Evolutionary conservation across 2,888 invertebrate genomes (phyloP).

Genomic region (Baronia brevicornis): DNA sequence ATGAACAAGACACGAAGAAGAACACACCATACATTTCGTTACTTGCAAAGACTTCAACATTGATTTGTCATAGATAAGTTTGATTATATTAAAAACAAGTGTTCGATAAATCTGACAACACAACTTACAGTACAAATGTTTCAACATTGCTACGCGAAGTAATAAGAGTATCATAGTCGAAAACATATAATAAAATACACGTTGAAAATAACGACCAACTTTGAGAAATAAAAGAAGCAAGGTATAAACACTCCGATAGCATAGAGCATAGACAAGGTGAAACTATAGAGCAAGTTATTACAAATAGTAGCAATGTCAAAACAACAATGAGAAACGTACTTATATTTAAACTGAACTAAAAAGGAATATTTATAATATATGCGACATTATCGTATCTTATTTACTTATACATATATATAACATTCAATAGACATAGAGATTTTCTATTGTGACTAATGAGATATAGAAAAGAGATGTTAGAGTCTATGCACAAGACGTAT

Average conservation of each 20-base stretch:
- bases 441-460: conserved; percentile 50
- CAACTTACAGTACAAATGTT: conserved; percentile 47
- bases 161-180: conserved; percentile 24
- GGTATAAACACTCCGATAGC: conserved; percentile 25
- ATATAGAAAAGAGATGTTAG: conserved; percentile 1
- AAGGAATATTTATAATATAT: conserved; percentile 54
- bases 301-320: conserved; percentile 68
- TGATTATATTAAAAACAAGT: not conserved
- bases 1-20: no score
- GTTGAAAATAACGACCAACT: conserved; percentile 45
- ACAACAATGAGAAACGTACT: conserved; percentile 40
- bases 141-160: conserved; percentile 64
- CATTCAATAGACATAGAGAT: conserved; percentile 70
- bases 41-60: conserved; percentile 2
- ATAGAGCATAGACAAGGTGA: conserved; percentile 28
- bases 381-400: conserved; percentile 53
- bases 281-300: conserved; percentile 18
- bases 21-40: no score
- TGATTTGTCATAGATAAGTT: not conserved
- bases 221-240: conserved; percentile 55
- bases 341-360: conserved; percentile 51
- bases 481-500: no score
- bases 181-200: conserved; percentile 32
- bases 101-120: conserved; percentile 49
- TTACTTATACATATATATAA: conserved; percentile 67